These are phyloP conservation scores for Alloscopus bannaensis DNA, from an alignment of 2,888 invertebrate species.

Conservation along the genomic window DNA sequence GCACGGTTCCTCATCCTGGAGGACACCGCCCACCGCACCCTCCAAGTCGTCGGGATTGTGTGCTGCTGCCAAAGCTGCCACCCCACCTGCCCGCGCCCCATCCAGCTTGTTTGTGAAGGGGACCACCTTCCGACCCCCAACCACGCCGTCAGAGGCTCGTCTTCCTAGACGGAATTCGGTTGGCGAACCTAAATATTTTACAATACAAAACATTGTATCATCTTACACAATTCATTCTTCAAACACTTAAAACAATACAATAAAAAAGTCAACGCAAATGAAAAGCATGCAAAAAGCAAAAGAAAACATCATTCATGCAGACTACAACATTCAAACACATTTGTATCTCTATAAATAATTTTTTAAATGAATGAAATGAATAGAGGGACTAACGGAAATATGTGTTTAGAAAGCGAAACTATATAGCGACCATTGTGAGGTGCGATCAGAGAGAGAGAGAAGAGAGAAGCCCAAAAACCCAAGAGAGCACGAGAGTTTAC, in stretches of 20 bases:
- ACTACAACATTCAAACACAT: conserved; percentile 16
- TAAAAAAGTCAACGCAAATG: no score
- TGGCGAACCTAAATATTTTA: conserved; percentile 80
- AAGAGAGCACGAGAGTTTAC: no score
- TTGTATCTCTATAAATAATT: conserved; percentile 7
- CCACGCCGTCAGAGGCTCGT: conserved; percentile 93
- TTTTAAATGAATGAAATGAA: conserved; percentile 36
- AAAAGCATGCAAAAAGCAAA: conserved; percentile 12
- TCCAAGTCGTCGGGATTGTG: conserved; percentile 47
- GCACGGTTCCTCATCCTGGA: conserved; percentile 61
- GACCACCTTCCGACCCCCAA: conserved; percentile 77
- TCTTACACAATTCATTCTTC: no score
- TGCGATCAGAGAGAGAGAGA: no score
- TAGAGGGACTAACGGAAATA: conserved; percentile 53
- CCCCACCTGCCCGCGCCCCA: conserved; percentile 70
- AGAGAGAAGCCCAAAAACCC: conserved; percentile 22
- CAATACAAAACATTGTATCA: no score
- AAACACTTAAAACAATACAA: no score
- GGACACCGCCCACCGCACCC: conserved; percentile 53
- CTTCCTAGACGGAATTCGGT: conserved; percentile 86
- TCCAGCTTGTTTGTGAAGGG: conserved; percentile 70
- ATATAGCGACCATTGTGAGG: no score
- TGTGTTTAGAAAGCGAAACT: conserved; percentile 44
- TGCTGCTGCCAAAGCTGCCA: conserved; percentile 67
- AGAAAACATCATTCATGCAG: no score